Conservation (phyloP, 2,888 invertebrate genomes). For the Drosophila formosana region DNA sequence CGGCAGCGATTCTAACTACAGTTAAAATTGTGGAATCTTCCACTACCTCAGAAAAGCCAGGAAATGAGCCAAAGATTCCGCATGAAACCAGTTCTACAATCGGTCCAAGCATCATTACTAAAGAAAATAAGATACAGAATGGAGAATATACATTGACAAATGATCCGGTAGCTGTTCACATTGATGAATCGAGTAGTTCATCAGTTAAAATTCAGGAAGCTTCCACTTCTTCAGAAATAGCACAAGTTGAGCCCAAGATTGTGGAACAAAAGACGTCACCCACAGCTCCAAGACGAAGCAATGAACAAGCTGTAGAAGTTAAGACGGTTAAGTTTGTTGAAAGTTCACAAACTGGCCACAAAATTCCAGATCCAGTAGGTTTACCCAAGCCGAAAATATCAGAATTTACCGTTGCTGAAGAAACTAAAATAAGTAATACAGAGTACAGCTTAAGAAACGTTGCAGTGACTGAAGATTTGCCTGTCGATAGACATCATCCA, state of each 20-base stretch:
- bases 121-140: background rate
- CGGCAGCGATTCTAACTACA: background rate
- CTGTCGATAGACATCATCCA: background rate
- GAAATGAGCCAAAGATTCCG: background rate
- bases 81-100: background rate
- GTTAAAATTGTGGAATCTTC: background rate
- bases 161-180: background rate
- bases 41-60: background rate
- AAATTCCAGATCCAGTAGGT: background rate
- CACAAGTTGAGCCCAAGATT: background rate
- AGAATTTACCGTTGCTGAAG: background rate
- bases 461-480: background rate
- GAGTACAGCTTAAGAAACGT: background rate
- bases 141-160: background rate
- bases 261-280: background rate
- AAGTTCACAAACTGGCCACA: background rate
- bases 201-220: background rate
- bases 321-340: background rate
- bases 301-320: background rate
- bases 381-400: background rate
- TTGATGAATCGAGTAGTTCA: background rate
- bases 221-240: background rate
- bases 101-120: background rate
- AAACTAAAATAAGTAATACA: slow-evolving; percentile 8
- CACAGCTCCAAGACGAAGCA: background rate